These are phyloP conservation scores for Petroica traversi DNA, from an alignment of 2,113 vertebrate genomes.

Conservation along the genomic window DNA sequence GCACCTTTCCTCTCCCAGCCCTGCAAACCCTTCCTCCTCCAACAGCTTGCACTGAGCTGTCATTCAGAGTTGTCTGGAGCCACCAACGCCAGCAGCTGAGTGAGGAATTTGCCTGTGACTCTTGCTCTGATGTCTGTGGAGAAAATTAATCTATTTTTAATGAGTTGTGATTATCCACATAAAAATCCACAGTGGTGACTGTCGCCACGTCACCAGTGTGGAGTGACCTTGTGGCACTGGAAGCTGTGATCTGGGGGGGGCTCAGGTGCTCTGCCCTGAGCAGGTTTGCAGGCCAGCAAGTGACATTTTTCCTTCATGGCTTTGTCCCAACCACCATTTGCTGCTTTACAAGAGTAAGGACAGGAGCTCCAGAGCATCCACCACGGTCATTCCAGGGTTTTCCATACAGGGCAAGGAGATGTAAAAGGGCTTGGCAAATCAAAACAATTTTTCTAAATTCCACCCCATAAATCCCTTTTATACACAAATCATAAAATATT, in stretches of 20 bases:
- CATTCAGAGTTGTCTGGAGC: background rate
- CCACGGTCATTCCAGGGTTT: background rate
- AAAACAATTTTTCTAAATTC: background rate
- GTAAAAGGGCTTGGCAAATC: background rate
- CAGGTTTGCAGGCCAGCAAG: background rate
- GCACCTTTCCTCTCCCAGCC: background rate
- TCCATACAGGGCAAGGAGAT: background rate
- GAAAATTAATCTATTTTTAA: background rate
- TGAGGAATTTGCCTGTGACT: background rate
- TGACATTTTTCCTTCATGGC: background rate
- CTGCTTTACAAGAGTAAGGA: background rate
- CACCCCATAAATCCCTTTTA: background rate
- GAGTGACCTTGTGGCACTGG: background rate
- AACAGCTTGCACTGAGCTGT: slow-evolving; percentile 8
- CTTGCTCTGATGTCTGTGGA: background rate
- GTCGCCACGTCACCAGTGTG: background rate
- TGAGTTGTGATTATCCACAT: background rate
- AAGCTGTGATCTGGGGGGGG: background rate
- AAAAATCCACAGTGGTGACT: background rate
- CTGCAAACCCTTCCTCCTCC: slow-evolving; percentile 5
- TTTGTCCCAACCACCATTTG: background rate
- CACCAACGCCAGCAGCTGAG: background rate
- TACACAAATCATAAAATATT: background rate
- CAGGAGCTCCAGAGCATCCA: background rate
- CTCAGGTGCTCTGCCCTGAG: background rate